Conservation (phyloP, 2,888 invertebrate genomes). For the Rotaria magnacalcarata region DNA sequence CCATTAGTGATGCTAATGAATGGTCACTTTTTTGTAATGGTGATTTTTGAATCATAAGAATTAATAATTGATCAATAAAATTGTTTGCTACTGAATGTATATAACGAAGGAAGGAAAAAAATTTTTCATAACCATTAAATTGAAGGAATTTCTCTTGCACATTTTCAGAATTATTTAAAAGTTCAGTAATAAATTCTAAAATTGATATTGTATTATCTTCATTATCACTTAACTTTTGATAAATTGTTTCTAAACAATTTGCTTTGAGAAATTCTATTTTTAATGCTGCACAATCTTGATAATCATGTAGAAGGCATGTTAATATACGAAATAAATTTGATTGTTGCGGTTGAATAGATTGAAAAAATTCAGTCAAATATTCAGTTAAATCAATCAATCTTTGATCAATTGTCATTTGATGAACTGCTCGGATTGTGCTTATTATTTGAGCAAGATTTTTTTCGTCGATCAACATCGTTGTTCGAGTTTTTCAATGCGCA, state of each 20-base stretch:
- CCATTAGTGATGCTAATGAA: background rate
- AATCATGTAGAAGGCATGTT: background rate
- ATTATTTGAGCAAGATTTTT: background rate
- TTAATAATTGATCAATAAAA: slow-evolving; percentile 1
- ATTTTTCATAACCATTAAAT: slow-evolving; percentile 13
- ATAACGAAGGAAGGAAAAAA: background rate
- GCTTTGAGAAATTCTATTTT: slow-evolving; percentile 32
- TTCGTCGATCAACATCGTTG: background rate
- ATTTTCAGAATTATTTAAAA: slow-evolving; percentile 15
- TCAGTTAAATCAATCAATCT: slow-evolving; percentile 2
- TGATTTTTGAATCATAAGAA: background rate
- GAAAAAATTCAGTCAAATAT: slow-evolving; percentile 18
- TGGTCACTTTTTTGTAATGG: background rate
- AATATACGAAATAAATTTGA: background rate
- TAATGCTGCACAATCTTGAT: slow-evolving; percentile 6
- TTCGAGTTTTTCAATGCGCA: background rate
- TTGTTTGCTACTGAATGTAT: background rate
- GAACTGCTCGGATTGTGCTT: background rate
- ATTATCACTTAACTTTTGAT: background rate
- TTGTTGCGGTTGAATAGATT: background rate
- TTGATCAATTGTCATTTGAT: slow-evolving; percentile 4
- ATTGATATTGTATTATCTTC: background rate
- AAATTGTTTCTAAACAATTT: background rate
- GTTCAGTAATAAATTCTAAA: slow-evolving; percentile 6
- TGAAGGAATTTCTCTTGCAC: slow-evolving; percentile 13